phyloP scores from a whole-genome alignment of 2,113 vertebrate species.

The Phyllopteryx taeniolatus region DNA sequence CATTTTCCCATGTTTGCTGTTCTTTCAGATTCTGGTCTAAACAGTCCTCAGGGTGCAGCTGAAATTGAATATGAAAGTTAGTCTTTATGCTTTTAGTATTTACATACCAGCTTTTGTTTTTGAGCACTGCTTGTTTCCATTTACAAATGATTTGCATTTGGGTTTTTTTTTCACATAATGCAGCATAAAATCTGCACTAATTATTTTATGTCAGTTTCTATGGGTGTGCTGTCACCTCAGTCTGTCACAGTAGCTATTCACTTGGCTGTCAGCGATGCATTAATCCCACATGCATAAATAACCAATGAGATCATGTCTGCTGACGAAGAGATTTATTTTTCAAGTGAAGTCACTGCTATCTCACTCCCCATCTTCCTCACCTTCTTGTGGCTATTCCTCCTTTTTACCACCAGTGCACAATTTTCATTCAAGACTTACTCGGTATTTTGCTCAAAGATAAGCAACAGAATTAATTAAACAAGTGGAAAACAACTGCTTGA shows the following conservation, averaged over 20 bases:
- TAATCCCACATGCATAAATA: constrained; percentile 68
- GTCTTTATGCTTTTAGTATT: constrained; percentile 84
- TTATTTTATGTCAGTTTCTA: constrained; percentile 43
- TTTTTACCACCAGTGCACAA: constrained; percentile 52
- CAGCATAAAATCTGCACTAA: constrained; percentile 56
- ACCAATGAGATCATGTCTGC: constrained; percentile 54
- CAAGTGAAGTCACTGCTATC: constrained; percentile 25
- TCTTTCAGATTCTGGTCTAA: constrained; percentile 96
- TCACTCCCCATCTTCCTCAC: constrained; percentile 20
- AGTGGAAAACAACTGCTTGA: constrained; percentile 65
- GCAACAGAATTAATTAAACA: constrained; percentile 70
- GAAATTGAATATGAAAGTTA: constrained; percentile 98
- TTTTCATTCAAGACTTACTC: constrained; percentile 60
- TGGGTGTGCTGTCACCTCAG: constrained; percentile 37
- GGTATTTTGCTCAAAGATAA: constrained; percentile 65
- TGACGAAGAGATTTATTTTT: constrained; percentile 38
- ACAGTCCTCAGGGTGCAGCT: constrained; percentile 94
- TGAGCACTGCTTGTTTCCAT: constrained; percentile 59
- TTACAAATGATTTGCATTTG: constrained; percentile 57
- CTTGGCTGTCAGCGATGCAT: constrained; percentile 67
- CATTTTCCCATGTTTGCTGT: constrained; percentile 80
- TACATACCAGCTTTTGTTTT: constrained; percentile 56
- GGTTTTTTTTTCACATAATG: constrained; percentile 47
- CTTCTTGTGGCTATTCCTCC: constrained; percentile 22
- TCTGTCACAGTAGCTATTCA: constrained; percentile 55